These are phyloP conservation scores for Ancistrus triradiatus DNA, from an alignment of 2,113 vertebrate genomes.

Conservation along the genomic window DNA sequence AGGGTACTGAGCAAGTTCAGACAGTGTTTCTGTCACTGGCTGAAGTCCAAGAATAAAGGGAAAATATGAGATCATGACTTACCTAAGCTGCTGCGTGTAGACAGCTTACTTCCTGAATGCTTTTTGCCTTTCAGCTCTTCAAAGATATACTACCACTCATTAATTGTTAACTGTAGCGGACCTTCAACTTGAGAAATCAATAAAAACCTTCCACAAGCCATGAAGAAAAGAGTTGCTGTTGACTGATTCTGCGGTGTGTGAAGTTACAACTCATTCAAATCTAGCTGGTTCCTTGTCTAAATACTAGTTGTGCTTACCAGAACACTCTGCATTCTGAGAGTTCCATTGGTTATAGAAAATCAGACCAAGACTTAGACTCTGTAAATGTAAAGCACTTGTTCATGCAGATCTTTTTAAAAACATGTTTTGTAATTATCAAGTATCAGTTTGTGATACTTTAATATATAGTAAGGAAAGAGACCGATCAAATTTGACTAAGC, in stretches of 20 bases:
- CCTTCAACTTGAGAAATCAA: constrained; percentile 3
- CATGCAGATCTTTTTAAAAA: constrained; percentile 4
- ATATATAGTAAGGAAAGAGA: too few species aligned
- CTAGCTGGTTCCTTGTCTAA: neutral
- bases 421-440: too few species aligned
- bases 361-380: constrained; percentile 9
- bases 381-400: constrained; percentile 16
- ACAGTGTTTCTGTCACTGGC: constrained; percentile 16
- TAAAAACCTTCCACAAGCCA: neutral
- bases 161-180: constrained; percentile 8
- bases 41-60: constrained; percentile 31
- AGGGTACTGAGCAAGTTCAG: constrained; percentile 22
- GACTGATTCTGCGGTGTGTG: neutral
- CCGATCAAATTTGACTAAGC: too few species aligned
- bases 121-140: neutral
- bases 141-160: neutral
- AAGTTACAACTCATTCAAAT: neutral
- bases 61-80: constrained; percentile 23
- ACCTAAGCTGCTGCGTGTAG: neutral
- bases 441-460: too few species aligned
- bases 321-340: neutral
- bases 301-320: constrained; percentile 17
- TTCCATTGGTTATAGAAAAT: constrained; percentile 19
- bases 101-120: neutral
- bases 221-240: neutral